These are phyloP conservation scores for Leptosomus discolor DNA, from an alignment of 2,113 vertebrate species.

Conservation along the genomic window DNA sequence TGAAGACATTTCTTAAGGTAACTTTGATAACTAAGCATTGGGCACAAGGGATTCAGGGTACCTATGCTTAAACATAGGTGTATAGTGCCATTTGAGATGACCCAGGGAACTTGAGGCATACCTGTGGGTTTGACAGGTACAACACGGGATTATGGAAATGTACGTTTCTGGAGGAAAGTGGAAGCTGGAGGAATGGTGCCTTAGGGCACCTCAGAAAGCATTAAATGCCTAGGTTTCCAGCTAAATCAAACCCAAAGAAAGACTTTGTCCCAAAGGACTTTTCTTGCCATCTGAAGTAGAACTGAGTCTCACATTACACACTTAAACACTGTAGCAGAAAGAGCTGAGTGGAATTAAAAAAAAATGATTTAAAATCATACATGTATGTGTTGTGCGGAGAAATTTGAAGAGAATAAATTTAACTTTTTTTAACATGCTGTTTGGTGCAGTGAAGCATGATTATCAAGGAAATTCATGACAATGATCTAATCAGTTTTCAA, in stretches of 20 bases:
- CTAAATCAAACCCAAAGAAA: background rate
- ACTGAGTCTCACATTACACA: background rate
- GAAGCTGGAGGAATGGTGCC: background rate
- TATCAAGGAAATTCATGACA: background rate
- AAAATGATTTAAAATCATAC: background rate
- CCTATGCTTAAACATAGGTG: background rate
- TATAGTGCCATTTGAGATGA: background rate
- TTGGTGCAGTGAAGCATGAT: background rate
- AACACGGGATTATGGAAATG: background rate
- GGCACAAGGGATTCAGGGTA: background rate
- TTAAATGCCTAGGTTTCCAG: background rate
- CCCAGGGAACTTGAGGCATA: background rate
- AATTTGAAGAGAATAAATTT: background rate
- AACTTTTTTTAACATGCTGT: background rate
- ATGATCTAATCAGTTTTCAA: background rate
- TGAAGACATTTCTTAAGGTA: background rate
- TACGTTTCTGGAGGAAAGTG: background rate
- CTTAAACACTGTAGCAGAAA: background rate
- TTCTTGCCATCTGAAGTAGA: background rate
- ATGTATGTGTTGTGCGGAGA: background rate
- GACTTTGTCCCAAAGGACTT: background rate
- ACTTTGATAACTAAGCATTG: background rate
- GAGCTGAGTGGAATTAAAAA: background rate
- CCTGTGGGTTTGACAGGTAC: background rate
- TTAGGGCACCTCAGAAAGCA: background rate